A percentile compares a stretch with the other conserved stretches of the same genome.
phyloP scores from a whole-genome alignment of 2,888 invertebrate genomes.

The Metopia argyrocephala region DNA sequence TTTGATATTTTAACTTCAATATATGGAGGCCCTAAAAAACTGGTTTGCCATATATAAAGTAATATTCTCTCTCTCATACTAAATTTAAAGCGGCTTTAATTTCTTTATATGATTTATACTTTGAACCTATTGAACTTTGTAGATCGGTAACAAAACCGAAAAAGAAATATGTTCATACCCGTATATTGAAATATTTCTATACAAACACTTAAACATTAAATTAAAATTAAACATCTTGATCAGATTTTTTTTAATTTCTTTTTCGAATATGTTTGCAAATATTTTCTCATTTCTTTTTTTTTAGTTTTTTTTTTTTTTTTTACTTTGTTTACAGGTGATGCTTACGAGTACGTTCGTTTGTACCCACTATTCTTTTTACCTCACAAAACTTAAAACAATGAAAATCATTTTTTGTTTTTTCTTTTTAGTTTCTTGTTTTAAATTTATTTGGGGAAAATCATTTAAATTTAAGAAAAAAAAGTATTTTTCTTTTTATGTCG shows the following conservation, averaged over 20 bases:
- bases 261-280: not conserved
- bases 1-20: no score
- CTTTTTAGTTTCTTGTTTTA: not conserved
- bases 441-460: slow-evolving; percentile 31
- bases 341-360: not conserved
- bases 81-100: no score
- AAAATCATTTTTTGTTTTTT: not conserved
- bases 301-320: not conserved
- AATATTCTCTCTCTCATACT: no score
- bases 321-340: not conserved
- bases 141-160: slow-evolving; percentile 16
- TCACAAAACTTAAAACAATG: slow-evolving; percentile 15
- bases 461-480: slow-evolving; percentile 7
- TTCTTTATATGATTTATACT: slow-evolving; percentile 27
- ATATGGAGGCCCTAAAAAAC: no score
- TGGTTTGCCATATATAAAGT: no score
- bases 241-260: not conserved
- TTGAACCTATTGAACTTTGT: slow-evolving; percentile 44
- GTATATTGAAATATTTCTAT: not conserved
- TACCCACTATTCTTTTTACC: not conserved
- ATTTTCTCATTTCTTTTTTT: not conserved
- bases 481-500: no score
- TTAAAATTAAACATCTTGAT: slow-evolving; percentile 27
- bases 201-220: not conserved
- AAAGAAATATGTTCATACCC: not conserved